Evolutionary conservation across 2,888 invertebrate genomes (phyloP).

Genomic region (Lasioglossum vierecki): DNA sequence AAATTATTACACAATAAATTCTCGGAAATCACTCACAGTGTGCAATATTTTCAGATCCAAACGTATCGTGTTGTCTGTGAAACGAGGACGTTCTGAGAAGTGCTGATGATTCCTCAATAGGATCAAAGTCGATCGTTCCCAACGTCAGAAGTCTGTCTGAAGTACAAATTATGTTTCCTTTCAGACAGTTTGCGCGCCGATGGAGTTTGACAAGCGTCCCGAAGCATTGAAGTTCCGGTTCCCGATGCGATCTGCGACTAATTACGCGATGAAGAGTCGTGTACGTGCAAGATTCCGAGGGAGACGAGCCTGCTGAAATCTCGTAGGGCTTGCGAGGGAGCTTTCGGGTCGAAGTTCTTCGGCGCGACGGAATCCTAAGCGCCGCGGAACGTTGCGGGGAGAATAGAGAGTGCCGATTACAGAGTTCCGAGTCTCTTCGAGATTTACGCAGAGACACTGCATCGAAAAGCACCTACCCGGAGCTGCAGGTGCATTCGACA

Average conservation of each 20-base stretch:
- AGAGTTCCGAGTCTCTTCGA: constrained; percentile 4
- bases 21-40: too few species aligned
- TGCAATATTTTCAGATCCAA: too few species aligned
- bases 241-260: constrained; percentile 33
- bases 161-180: constrained; percentile 20
- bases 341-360: constrained; percentile 35
- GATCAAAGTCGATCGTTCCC: background rate
- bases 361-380: constrained; percentile 19
- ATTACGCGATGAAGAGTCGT: constrained; percentile 27
- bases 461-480: background rate
- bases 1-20: too few species aligned
- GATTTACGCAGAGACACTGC: constrained; percentile 19
- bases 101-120: background rate
- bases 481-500: background rate
- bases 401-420: constrained; percentile 30
- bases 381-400: background rate
- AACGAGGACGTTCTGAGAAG: background rate
- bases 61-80: background rate
- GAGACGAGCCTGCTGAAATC: background rate
- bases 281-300: background rate
- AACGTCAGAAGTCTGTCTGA: background rate
- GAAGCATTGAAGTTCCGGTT: constrained; percentile 10
- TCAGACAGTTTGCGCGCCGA: background rate
- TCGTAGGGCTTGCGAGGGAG: constrained; percentile 12
- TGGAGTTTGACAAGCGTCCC: constrained; percentile 23